These are phyloP conservation scores for Eubasilissa splendida DNA, from an alignment of 2,888 invertebrate genomes.

Conservation along the genomic window DNA sequence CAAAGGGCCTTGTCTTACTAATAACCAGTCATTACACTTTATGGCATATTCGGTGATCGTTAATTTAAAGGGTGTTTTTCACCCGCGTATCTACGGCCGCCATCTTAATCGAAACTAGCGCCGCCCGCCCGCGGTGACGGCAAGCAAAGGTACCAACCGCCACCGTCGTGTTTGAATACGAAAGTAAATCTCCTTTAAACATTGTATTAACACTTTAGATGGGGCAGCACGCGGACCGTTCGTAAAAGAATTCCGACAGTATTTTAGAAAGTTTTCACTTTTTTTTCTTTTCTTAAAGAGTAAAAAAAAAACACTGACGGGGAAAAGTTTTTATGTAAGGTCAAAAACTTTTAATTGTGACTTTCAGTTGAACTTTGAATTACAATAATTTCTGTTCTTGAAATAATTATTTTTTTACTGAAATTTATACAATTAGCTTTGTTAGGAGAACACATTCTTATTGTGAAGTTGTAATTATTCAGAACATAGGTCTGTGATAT, in stretches of 20 bases:
- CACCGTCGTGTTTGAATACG: background rate
- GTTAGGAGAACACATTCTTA: too few relatives aligned
- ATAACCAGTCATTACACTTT: slow-evolving; percentile 25
- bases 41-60: slow-evolving; percentile 26
- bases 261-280: background rate
- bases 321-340: too few relatives aligned
- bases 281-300: too few relatives aligned
- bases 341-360: too few relatives aligned
- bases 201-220: slow-evolving; percentile 17
- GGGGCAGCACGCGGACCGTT: background rate
- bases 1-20: slow-evolving; percentile 7
- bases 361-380: too few relatives aligned
- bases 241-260: background rate
- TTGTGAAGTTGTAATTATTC: too few relatives aligned
- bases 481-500: too few relatives aligned
- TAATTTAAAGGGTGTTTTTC: slow-evolving; percentile 4
- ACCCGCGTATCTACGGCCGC: slow-evolving; percentile 11
- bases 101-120: slow-evolving; percentile 39
- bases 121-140: background rate
- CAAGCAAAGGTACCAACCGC: background rate
- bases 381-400: too few relatives aligned
- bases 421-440: too few relatives aligned
- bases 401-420: too few relatives aligned
- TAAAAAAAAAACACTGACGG: too few relatives aligned
- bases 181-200: slow-evolving; percentile 4